Percentiles rank a stretch among this genome's conserved stretches.
Evolutionary conservation across 2,797 vertebrate species (phyloP).

Genomic region (Hybognathus amarus): DNA sequence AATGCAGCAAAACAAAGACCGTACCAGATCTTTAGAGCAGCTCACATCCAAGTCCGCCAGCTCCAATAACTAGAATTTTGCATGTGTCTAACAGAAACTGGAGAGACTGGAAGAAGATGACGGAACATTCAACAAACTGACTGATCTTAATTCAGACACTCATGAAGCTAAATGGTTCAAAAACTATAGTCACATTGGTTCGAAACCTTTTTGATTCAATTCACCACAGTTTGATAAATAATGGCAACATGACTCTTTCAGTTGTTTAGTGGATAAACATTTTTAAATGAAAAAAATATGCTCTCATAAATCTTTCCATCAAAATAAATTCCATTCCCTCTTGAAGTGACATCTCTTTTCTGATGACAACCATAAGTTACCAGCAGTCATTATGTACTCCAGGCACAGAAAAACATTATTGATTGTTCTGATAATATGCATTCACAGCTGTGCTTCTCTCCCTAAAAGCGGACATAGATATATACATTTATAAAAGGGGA

Average conservation of each 20-base stretch:
- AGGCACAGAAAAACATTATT: not conserved
- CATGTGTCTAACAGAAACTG: conserved; percentile 91
- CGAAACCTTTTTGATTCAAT: not conserved
- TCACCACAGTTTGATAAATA: not conserved
- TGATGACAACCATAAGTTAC: not conserved
- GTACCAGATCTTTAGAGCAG: conserved; percentile 95
- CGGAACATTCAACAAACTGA: not conserved
- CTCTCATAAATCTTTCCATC: not conserved
- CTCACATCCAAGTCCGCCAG: conserved; percentile 94
- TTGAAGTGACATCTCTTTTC: not conserved
- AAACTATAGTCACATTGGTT: not conserved
- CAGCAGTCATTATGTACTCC: not conserved
- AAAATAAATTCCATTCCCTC: not conserved
- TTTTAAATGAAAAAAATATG: too few relatives aligned
- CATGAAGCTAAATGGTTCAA: not conserved
- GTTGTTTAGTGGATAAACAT: not conserved
- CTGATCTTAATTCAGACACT: not conserved
- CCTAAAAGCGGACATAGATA: not conserved
- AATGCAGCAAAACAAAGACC: conserved; percentile 30
- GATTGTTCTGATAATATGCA: not conserved
- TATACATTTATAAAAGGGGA: not conserved
- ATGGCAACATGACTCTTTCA: not conserved
- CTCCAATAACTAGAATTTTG: conserved; percentile 92
- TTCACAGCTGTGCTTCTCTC: not conserved
- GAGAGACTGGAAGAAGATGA: conserved; percentile 77